Conservation (phyloP, 2,113 vertebrate species). For the Gallinago undulata region DNA sequence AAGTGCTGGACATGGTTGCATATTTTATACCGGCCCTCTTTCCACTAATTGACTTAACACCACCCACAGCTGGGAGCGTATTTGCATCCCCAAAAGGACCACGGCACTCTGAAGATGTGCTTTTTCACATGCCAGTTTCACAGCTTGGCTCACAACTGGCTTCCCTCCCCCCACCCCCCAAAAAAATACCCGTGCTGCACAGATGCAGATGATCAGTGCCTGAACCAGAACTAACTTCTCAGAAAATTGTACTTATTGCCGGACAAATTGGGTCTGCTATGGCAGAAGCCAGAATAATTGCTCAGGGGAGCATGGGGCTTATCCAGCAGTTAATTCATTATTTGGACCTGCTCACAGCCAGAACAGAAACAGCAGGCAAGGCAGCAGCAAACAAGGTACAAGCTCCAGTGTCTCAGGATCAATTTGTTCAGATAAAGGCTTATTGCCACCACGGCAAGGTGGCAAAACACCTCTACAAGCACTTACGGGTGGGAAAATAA, state of each 20-base stretch:
- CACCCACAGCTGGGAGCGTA: neutral
- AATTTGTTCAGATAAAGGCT: slow-evolving; percentile 40
- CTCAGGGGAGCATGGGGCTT: slow-evolving; percentile 13
- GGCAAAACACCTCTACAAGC: neutral
- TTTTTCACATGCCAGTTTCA: neutral
- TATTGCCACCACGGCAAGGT: neutral
- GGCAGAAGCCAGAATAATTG: slow-evolving; percentile 57
- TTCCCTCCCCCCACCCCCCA: neutral
- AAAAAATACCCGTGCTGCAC: neutral
- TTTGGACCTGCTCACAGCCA: slow-evolving; percentile 30
- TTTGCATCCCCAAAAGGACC: neutral
- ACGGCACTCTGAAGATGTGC: rapidly evolving
- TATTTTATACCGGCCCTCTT: neutral
- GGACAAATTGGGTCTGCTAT: slow-evolving; percentile 48
- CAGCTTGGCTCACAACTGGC: neutral
- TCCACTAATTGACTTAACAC: neutral
- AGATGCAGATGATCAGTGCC: neutral
- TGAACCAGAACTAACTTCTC: slow-evolving; percentile 43
- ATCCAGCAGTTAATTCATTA: slow-evolving; percentile 64
- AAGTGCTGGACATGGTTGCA: rapidly evolving
- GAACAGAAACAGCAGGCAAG: slow-evolving; percentile 33
- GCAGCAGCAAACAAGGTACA: neutral
- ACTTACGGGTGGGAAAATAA: neutral
- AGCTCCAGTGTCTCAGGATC: neutral
- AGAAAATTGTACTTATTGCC: slow-evolving; percentile 23